A percentile compares a stretch with the other conserved stretches of the same genome.
These are phyloP conservation scores for Aporrectodea caliginosa DNA, from an alignment of 1,140 invertebrate species.

Conservation along the genomic window DNA sequence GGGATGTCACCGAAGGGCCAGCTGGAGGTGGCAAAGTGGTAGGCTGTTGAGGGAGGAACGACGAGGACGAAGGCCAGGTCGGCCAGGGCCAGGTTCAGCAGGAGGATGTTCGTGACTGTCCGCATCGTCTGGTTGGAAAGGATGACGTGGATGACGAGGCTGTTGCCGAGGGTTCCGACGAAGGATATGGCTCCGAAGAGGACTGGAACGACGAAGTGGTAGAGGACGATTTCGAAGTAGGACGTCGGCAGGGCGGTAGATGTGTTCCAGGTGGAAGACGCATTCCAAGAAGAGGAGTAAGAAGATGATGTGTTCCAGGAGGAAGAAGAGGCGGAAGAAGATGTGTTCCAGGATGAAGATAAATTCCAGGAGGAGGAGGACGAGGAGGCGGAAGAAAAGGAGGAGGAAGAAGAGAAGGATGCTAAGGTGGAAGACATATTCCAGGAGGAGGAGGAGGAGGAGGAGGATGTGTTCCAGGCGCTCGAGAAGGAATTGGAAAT, in stretches of 20 bases:
- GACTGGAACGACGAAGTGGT: not conserved
- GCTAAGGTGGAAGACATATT: no score
- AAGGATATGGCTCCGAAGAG: slow-evolving; percentile 29
- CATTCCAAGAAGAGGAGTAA: no score
- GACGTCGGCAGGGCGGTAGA: no score
- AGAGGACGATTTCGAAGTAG: slow-evolving; percentile 10
- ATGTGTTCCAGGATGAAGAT: not conserved
- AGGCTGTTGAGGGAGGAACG: slow-evolving; percentile 31
- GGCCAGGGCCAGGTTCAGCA: slow-evolving; percentile 68
- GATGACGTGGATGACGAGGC: slow-evolving; percentile 59
- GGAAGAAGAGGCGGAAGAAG: not conserved
- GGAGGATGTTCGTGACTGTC: slow-evolving; percentile 66
- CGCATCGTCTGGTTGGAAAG: slow-evolving; percentile 56
- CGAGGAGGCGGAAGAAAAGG: not conserved
- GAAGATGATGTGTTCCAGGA: not conserved
- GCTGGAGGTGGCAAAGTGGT: slow-evolving; percentile 25
- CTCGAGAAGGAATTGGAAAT: no score
- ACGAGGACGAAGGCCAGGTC: slow-evolving; percentile 60
- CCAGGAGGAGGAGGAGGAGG: not conserved
- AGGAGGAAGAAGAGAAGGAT: not conserved
- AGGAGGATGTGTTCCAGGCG: not conserved
- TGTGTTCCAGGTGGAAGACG: no score
- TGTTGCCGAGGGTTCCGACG: slow-evolving; percentile 43
- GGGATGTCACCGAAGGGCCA: slow-evolving; percentile 32
- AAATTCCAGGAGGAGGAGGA: not conserved